Evolutionary conservation across 2,797 vertebrate species (phyloP).

Genomic region (Crax fasciolata): DNA sequence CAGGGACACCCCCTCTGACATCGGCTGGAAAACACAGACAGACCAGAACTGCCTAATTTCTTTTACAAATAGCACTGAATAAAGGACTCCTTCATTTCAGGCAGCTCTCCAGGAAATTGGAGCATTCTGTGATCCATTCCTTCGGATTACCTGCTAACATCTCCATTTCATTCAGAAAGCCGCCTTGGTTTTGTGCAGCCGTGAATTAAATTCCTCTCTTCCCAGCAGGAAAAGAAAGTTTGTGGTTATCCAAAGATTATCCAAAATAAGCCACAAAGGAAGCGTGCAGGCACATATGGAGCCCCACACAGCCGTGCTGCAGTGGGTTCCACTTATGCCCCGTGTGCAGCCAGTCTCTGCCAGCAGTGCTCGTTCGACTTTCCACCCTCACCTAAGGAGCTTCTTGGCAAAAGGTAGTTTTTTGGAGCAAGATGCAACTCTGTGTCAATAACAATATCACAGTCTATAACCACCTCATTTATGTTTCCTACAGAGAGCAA

Average conservation of each 20-base stretch:
- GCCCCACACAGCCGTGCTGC: accelerated
- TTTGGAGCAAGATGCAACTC: background rate
- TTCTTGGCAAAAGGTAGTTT: background rate
- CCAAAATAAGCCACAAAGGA: background rate
- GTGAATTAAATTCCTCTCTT: background rate
- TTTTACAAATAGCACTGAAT: conserved; percentile 60
- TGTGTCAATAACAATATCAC: background rate
- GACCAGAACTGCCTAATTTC: conserved; percentile 26
- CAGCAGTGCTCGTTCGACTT: background rate
- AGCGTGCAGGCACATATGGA: background rate
- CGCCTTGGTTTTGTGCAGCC: background rate
- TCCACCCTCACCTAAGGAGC: accelerated
- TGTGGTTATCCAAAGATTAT: background rate
- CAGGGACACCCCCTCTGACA: conserved; percentile 9
- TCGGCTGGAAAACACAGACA: conserved; percentile 26
- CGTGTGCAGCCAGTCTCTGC: background rate
- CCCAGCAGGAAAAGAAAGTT: background rate
- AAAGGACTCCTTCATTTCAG: conserved; percentile 58
- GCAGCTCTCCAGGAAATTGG: background rate
- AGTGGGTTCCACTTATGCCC: accelerated
- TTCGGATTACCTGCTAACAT: conserved; percentile 31
- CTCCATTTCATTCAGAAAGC: conserved; percentile 44
- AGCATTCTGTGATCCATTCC: background rate
- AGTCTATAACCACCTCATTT: background rate
- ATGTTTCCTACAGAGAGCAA: background rate